These are phyloP conservation scores for Epizoanthus illoricatus DNA, from an alignment of 92 coral and sea anemone genomes.

Conservation along the genomic window DNA sequence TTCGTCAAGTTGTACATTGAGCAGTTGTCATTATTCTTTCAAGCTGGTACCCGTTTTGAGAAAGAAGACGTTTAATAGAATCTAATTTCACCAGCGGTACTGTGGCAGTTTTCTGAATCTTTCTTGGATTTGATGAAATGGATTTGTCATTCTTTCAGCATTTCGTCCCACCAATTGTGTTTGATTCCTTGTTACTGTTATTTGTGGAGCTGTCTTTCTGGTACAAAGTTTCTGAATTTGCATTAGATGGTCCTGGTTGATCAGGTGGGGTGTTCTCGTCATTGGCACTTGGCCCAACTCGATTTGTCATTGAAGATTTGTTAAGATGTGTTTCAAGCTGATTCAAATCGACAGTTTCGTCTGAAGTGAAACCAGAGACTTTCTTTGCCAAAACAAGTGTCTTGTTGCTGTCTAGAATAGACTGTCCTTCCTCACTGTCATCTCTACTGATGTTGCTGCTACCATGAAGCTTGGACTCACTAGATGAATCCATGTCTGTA, in stretches of 20 bases:
- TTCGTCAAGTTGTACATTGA: too few relatives aligned
- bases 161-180: slow-evolving; percentile 6
- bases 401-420: slow-evolving; percentile 21
- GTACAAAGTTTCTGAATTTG: background rate
- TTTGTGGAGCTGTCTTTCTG: slow-evolving; percentile 6
- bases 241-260: slow-evolving; percentile 7
- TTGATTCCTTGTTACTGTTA: background rate
- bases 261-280: slow-evolving; percentile 17
- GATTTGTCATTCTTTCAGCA: background rate
- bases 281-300: slow-evolving; percentile 8
- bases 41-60: too few relatives aligned
- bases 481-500: background rate
- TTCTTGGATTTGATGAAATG: slow-evolving; percentile 1
- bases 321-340: slow-evolving; percentile 17
- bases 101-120: background rate
- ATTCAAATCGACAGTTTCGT: slow-evolving; percentile 10
- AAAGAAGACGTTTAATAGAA: background rate
- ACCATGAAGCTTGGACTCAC: slow-evolving; percentile 5
- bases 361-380: slow-evolving; percentile 11
- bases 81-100: background rate
- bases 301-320: slow-evolving; percentile 1
- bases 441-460: slow-evolving; percentile 6
- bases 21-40: too few relatives aligned
- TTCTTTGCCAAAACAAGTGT: slow-evolving; percentile 15
- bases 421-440: slow-evolving; percentile 12